A percentile compares a stretch with the other conserved stretches of the same genome.
These are phyloP conservation scores for Deroplatys truncata DNA, from an alignment of 2,888 invertebrate genomes.

Conservation along the genomic window DNA sequence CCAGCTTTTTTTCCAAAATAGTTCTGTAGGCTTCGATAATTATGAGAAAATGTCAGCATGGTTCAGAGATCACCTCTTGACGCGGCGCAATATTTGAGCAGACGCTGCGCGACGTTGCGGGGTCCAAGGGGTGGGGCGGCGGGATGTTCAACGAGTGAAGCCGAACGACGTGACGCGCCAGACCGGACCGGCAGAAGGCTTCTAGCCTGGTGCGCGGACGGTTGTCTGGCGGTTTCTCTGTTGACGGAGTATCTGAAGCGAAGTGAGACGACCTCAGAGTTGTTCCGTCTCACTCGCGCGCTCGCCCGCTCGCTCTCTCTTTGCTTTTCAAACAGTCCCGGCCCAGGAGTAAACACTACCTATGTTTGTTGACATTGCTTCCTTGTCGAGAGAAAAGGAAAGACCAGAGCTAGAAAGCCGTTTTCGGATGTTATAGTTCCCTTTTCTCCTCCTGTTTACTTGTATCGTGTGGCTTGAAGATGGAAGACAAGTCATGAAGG, in stretches of 20 bases:
- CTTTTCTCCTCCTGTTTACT: neutral
- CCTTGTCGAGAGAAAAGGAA: neutral
- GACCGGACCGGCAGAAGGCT: neutral
- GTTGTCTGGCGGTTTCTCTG: neutral
- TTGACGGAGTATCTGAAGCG: no score
- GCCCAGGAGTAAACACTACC: neutral
- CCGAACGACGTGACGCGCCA: neutral
- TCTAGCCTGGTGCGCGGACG: neutral
- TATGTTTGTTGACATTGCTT: neutral
- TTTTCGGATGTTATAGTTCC: neutral
- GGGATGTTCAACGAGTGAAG: neutral
- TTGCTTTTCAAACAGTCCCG: neutral
- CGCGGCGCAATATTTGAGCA: neutral
- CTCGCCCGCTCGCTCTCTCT: neutral
- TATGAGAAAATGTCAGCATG: neutral
- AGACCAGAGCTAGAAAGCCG: neutral
- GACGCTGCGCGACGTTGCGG: neutral
- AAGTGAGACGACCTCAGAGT: neutral
- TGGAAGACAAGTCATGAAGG: neutral
- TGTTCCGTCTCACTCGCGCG: neutral
- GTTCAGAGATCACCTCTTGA: neutral
- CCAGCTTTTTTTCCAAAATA: neutral
- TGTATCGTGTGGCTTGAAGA: neutral
- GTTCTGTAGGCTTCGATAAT: neutral
- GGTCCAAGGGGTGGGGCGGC: neutral